Evolutionary conservation across 2,888 invertebrate genomes (phyloP), one percentile per base, ranked within the genome.

Genomic region (Tillus elongatus): DNA sequence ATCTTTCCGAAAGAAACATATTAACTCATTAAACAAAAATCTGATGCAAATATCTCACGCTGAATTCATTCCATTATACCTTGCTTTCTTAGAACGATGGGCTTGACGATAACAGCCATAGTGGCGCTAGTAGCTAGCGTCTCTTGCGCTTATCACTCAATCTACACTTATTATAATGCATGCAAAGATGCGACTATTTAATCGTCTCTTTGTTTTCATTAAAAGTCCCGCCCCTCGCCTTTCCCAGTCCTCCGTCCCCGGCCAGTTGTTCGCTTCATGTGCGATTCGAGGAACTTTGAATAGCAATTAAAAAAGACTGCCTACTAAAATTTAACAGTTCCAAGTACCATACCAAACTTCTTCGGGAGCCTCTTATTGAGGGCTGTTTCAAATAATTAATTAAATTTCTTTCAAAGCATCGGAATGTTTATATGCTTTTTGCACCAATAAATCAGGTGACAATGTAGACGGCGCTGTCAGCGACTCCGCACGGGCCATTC

Each of bases 321-420:
- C 52, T 49, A 51, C 55, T 59, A 60, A 61, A 61, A 61, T 61
- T 61, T 54, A 59, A 61, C 64, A 61, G 63, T 65, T 64, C 63
- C 63, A 56, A 64, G 63, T 64, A 63, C 56, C 59, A 59, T 59
- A 55, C 57, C 57, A 51, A 54, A 57, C 56, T 63, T 65, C 63
- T 64, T 61, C 56, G 43, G 47, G 51, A 52, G 49, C 54, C 61
- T 62, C 63, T 62, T 62, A 59, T 57, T 59, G 60, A 54, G 58
- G 61, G 59, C 60, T 62, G 61, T 61, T 64, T 58, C 57, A 64
- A 64, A 65, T 66, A 65, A 66, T 66, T 66, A 66, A 66, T 66
- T 65, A 65, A 66, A 65, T 63, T 66, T 66, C 64, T 64, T 52
- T 56, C 50, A 53, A 49, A 54, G 51, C 46, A 44, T 30, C 40